Evolutionary conservation across 2,113 vertebrate genomes (phyloP), one percentile per base, ranked within the genome.

Genomic region (Paracanthobrama guichenoti): DNA sequence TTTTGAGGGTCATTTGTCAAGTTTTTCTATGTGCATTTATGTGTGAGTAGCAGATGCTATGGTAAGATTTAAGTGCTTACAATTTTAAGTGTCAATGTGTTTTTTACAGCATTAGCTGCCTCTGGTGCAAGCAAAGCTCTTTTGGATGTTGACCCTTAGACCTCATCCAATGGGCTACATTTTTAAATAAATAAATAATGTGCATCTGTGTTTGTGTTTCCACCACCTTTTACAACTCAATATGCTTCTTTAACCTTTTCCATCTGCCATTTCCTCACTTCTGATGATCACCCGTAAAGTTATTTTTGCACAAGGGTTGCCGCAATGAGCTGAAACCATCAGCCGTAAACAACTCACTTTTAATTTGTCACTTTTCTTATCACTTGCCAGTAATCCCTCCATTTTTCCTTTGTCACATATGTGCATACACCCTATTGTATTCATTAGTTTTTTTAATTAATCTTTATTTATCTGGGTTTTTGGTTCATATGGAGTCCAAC

Each of bases 171-270:
- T 72, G 42, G 12, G 14, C 46, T 24, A n/a, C 39, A 2, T 72
- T 72, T 46, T 72, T 26, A 24, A 24, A 44, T n/a, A 44, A 24
- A 11, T n/a, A 50, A 14, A 14, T 14, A 11, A 8, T 3, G 62
- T 67, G 62, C 44, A 35, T 81, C 62, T n/a, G 44, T 67, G 26
- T 81, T 81, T 81, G 62, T 53, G 26, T 81, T 81, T 81, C 79
- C 62, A 67, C 8, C 14, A 59, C 24, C 42, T 66, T 66, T 66
- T 80, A 80, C 79, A 81, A 22, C 44, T 50, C 59, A 22, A 22
- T 50, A 22, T 28, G 62, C 62, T 81, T 48, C 44, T 81, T 66
- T 81, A 53, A 81, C 79, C 79, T 81, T 81, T 81, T 81, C 79
- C 79, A 67, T 81, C 62, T 81, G 44, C 46, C 62, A 39, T 67